Base-by-base conservation (phyloP, 2,797 vertebrate genomes). In the Syncerus caffer region DNA sequence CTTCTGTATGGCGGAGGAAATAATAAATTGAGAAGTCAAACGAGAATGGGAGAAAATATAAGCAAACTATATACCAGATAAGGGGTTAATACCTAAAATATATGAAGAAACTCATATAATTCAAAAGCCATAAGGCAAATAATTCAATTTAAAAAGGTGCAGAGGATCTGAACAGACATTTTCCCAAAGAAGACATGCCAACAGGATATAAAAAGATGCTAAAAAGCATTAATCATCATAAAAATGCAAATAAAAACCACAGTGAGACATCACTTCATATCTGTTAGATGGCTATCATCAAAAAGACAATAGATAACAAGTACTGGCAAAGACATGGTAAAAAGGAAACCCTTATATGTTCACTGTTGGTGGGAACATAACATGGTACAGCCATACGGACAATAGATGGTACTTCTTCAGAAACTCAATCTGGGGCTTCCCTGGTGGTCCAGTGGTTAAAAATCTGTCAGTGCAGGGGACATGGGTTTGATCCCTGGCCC, bases 121-220 rank as follows among this genome's bases (percentile, higher is more conserved):
- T 83, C 62, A 84, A 50, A 76, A 84, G 53, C 12, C n/a, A 62
- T 80, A 88, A 51, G 58, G 16, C 38, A 91, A 82, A 80, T 42
- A 34, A 85, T 55, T 27, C 21, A 55, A 47, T 87, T 89, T 78
- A 0, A 53, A 57, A 93, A 93, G 29, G 38, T 31, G 47, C 38
- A 25, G 62, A 78, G 14, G 25, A 57, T 25, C 5, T 50, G 34
- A 89, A 76, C 31, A 74, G 55, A n/a, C 17, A 25, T 76, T 55
- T 78, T 84, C 8, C 34, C 6, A 84, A 84, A 64, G 45, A 84
- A 8, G 6, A 84, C 17, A 62, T 76, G 34, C 6, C 9, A 78
- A 29, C 38, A 95, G 3, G 4, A 64, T 38, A 16, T 47, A 79
- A 42, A 82, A 74, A 92, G 55, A 64, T n/a, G 14, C 25, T 79